Evolutionary conservation across 2,113 vertebrate genomes (phyloP).

Genomic region (Oryzias curvinotus): DNA sequence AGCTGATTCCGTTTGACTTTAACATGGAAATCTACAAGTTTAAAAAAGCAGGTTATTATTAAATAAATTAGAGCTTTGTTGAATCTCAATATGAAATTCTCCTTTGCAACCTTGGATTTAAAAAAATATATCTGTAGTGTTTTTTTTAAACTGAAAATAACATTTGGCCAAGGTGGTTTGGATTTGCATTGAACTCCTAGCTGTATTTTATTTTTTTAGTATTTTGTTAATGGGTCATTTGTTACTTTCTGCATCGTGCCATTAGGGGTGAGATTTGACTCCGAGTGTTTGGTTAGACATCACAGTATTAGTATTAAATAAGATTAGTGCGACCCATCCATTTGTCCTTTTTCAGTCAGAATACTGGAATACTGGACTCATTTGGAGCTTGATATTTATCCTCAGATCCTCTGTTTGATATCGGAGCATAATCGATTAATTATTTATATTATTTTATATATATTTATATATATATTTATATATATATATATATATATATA

Average conservation of each 20-base stretch:
- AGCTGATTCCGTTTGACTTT: no score
- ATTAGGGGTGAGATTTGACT: conserved; percentile 36
- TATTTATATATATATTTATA: no score
- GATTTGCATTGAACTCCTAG: neutral
- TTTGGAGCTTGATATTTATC: conserved; percentile 7
- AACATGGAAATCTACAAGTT: no score
- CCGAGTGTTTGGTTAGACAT: conserved; percentile 34
- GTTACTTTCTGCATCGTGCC: neutral
- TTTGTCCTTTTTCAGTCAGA: conserved; percentile 1
- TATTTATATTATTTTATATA: no score
- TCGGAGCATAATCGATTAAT: neutral
- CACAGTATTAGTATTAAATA: conserved; percentile 34
- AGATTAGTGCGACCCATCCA: conserved; percentile 25
- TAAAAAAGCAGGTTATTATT: no score
- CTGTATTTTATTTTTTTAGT: neutral
- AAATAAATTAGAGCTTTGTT: no score
- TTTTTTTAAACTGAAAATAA: no score
- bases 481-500: no score
- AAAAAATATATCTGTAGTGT: no score
- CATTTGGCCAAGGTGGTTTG: no score
- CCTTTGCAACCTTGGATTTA: no score
- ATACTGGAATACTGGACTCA: conserved; percentile 2
- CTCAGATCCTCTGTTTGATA: neutral
- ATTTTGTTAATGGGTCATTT: conserved; percentile 12
- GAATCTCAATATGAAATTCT: no score